phyloP scores from a whole-genome alignment of 2,113 vertebrate species.

The Dolichallabes microphthalmus region DNA sequence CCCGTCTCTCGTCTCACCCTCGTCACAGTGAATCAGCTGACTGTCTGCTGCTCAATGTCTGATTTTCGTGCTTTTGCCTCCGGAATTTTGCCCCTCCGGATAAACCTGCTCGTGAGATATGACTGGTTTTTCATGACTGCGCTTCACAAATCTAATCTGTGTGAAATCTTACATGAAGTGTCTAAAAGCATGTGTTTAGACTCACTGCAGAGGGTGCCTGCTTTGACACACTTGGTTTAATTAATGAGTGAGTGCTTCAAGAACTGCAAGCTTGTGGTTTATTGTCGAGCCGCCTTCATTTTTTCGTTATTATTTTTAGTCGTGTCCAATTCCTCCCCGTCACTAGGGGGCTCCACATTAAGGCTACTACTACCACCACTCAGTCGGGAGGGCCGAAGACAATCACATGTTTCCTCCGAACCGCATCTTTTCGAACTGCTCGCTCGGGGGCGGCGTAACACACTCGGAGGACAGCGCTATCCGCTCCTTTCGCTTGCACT shows the following conservation, averaged over 20 bases:
- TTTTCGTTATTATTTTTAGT: too few relatives aligned
- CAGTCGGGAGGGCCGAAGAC: too few relatives aligned
- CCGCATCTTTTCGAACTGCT: too few relatives aligned
- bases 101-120: neutral
- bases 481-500: too few relatives aligned
- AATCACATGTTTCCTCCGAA: too few relatives aligned
- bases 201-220: neutral
- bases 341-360: too few relatives aligned
- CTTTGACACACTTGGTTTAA: neutral
- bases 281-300: too few relatives aligned
- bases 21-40: neutral
- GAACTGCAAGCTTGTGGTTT: neutral
- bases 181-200: neutral
- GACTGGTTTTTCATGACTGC: neutral
- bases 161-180: neutral
- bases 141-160: neutral
- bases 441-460: too few relatives aligned
- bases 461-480: too few relatives aligned
- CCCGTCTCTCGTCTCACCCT: neutral
- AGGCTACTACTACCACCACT: too few relatives aligned
- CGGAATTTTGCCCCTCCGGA: neutral
- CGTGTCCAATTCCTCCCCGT: too few relatives aligned
- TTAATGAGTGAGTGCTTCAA: neutral
- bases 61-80: neutral
- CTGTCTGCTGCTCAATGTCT: neutral